These are phyloP conservation scores for Dendrocincla fuliginosa DNA, from an alignment of 2,797 vertebrate species.

Conservation along the genomic window DNA sequence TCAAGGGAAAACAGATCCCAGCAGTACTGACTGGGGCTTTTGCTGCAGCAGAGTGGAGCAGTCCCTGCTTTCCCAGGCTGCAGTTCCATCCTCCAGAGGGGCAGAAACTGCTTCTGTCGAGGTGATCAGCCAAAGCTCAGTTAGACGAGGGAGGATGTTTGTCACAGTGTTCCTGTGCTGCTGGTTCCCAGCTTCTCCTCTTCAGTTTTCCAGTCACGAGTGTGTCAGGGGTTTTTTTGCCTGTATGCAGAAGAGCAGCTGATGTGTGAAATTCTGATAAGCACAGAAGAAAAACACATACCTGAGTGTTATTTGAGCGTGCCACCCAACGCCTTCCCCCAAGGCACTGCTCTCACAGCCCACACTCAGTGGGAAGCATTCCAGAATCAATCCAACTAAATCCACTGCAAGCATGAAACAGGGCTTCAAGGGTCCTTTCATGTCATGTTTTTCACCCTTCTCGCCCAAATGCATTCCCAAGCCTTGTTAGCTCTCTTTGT, in stretches of 20 bases:
- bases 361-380: background rate
- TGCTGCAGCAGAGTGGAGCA: background rate
- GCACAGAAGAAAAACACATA: conserved; percentile 26
- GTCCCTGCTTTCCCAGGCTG: background rate
- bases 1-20: background rate
- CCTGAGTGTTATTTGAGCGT: background rate
- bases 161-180: background rate
- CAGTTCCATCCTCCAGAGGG: background rate
- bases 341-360: background rate
- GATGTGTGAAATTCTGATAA: conserved; percentile 32
- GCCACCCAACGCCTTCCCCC: background rate
- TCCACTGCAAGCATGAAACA: background rate
- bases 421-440: background rate
- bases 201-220: background rate
- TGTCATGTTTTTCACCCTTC: background rate
- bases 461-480: background rate
- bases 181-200: background rate
- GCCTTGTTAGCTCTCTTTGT: background rate
- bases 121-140: background rate
- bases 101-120: background rate
- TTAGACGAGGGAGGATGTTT: background rate
- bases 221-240: background rate
- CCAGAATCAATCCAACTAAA: background rate
- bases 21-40: background rate
- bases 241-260: background rate